phyloP scores from a whole-genome alignment of 2,888 invertebrate species.

The Synanthedon tipuliformis region DNA sequence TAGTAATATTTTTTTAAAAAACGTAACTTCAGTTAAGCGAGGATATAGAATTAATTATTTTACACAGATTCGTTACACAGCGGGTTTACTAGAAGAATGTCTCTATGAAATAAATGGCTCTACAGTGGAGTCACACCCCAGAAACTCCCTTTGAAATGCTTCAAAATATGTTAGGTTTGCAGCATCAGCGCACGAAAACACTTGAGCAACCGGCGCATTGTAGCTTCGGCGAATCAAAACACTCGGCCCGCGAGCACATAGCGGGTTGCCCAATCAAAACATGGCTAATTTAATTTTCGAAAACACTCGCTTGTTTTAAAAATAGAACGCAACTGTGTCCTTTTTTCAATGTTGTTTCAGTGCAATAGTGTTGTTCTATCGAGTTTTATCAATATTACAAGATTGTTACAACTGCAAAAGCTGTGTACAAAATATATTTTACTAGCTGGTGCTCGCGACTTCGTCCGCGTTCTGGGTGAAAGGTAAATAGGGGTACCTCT shows the following conservation, averaged over 20 bases:
- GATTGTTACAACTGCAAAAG: too few species aligned
- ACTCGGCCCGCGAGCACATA: slow-evolving; percentile 40
- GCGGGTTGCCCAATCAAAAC: slow-evolving; percentile 58
- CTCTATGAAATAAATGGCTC: too few species aligned
- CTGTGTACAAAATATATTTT: too few species aligned
- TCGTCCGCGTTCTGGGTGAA: too few species aligned
- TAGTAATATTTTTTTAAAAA: too few species aligned
- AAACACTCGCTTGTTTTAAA: slow-evolving; percentile 3
- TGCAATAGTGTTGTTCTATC: slow-evolving; percentile 2
- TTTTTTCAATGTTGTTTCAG: slow-evolving; percentile 8
- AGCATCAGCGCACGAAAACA: slow-evolving; percentile 46
- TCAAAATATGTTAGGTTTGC: slow-evolving; percentile 10
- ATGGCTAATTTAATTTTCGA: slow-evolving; percentile 50
- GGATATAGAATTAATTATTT: too few species aligned
- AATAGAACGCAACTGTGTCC: slow-evolving; percentile 1
- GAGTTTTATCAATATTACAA: not conserved
- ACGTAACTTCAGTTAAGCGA: too few species aligned
- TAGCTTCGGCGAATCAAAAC: slow-evolving; percentile 53
- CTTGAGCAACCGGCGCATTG: slow-evolving; percentile 55
- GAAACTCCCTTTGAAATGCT: not conserved
- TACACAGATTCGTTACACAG: too few species aligned
- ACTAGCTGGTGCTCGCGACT: too few species aligned
- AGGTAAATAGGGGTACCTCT: too few species aligned
- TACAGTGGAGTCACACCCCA: too few species aligned
- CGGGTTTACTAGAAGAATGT: too few species aligned